Evolutionary conservation across 2,888 invertebrate species (phyloP).

Genomic region (Apantesis nais): DNA sequence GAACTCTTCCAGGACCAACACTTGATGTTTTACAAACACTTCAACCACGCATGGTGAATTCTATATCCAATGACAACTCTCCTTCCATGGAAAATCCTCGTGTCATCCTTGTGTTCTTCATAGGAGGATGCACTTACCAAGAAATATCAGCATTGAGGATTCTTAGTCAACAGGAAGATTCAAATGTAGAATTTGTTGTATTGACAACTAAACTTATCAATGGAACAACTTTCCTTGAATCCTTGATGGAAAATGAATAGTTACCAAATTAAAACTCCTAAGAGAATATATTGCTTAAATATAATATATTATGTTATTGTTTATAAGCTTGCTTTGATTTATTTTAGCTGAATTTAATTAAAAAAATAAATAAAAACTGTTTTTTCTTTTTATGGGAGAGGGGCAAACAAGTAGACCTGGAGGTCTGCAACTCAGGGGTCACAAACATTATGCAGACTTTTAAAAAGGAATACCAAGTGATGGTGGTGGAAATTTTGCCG

Average conservation of each 20-base stretch:
- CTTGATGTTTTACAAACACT: conserved; percentile 88
- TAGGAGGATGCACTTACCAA: conserved; percentile 98
- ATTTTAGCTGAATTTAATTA: neutral
- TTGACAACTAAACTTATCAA: conserved; percentile 97
- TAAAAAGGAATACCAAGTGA: too few relatives aligned
- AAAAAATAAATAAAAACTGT: neutral
- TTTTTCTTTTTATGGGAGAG: neutral
- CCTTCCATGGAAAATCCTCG: conserved; percentile 85
- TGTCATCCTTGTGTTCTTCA: conserved; percentile 96
- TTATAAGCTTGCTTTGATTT: neutral
- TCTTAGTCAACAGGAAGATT: conserved; percentile 91
- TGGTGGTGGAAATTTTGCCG: too few relatives aligned
- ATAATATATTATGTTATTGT: conserved; percentile 13
- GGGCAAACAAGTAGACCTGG: too few relatives aligned
- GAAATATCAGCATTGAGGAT: conserved; percentile 93
- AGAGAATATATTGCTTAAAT: neutral
- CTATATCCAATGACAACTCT: conserved; percentile 86
- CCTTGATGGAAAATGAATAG: conserved; percentile 86
- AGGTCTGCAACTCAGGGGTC: too few relatives aligned
- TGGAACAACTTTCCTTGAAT: conserved; percentile 93
- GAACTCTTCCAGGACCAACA: conserved; percentile 92
- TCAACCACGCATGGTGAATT: conserved; percentile 84
- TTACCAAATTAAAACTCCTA: neutral
- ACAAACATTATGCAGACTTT: too few relatives aligned
- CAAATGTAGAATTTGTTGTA: conserved; percentile 94